These are phyloP conservation scores for Orchesella cincta DNA, from an alignment of 1,140 invertebrate genomes.

Conservation along the genomic window DNA sequence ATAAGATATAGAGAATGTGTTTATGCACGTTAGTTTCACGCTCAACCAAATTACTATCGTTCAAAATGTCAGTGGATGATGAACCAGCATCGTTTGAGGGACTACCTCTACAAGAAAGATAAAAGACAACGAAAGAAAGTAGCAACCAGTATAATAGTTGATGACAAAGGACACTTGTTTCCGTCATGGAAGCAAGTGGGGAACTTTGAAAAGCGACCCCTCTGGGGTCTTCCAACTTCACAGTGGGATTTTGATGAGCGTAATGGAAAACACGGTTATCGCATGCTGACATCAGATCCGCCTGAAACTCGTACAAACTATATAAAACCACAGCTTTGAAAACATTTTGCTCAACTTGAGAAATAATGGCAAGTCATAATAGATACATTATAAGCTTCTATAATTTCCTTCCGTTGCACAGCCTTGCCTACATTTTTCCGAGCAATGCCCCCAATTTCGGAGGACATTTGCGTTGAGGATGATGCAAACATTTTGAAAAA, in stretches of 20 bases:
- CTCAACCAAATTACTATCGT: too few species aligned
- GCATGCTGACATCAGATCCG: background rate
- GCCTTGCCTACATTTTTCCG: background rate
- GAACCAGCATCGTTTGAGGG: too few species aligned
- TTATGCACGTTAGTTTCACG: too few species aligned
- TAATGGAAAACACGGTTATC: background rate
- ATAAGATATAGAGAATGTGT: too few species aligned
- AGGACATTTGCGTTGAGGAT: background rate
- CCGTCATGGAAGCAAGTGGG: background rate
- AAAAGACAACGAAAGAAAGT: too few species aligned
- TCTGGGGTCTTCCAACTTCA: background rate
- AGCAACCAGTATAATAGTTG: constrained; percentile 28
- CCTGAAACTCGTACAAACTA: background rate
- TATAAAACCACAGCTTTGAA: background rate
- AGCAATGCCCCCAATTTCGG: background rate
- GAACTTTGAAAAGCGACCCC: background rate
- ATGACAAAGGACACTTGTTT: constrained; percentile 25
- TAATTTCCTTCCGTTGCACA: background rate
- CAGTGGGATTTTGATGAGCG: constrained; percentile 1
- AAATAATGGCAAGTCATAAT: too few species aligned
- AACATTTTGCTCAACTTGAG: background rate
- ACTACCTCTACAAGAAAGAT: too few species aligned
- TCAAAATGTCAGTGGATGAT: too few species aligned
- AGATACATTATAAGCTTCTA: background rate
- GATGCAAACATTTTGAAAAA: background rate